These are phyloP conservation scores for Xanthorhoe spadicearia DNA, from an alignment of 2,888 invertebrate genomes.

Conservation along the genomic window DNA sequence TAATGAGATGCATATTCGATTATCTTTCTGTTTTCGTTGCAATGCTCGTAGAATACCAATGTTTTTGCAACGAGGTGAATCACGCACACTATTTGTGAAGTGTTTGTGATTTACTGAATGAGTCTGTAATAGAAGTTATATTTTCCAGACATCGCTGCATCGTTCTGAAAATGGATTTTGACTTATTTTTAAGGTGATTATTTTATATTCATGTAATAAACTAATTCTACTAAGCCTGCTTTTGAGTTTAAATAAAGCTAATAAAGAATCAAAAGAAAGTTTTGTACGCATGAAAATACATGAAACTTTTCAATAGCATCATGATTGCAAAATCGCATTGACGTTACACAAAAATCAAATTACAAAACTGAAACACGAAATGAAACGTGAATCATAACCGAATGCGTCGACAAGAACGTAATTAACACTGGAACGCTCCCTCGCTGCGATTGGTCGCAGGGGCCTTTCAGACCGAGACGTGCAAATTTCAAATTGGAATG, in stretches of 20 bases:
- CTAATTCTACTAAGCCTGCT: no score
- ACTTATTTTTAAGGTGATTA: neutral
- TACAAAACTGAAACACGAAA: constrained; percentile 52
- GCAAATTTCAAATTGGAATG: constrained; percentile 74
- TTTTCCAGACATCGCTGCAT: neutral
- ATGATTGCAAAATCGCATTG: constrained; percentile 20
- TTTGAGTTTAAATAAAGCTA: neutral
- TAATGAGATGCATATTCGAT: constrained; percentile 81
- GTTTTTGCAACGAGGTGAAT: constrained; percentile 18
- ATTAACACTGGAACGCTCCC: constrained; percentile 68
- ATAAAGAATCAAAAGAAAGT: neutral
- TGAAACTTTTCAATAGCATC: constrained; percentile 11
- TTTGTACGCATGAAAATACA: neutral
- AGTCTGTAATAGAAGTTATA: neutral
- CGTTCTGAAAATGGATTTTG: neutral
- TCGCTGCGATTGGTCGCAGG: constrained; percentile 63
- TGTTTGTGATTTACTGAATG: neutral
- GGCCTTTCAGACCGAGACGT: constrained; percentile 57
- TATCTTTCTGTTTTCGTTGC: constrained; percentile 52
- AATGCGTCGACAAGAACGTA: constrained; percentile 71
- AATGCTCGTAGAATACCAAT: constrained; percentile 33
- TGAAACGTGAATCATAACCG: constrained; percentile 62
- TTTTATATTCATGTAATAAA: neutral
- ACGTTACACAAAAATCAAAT: constrained; percentile 42
- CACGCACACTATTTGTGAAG: neutral